Base-by-base conservation (phyloP, 1,140 invertebrate species). In the Holcopasites calliopsidis region DNA sequence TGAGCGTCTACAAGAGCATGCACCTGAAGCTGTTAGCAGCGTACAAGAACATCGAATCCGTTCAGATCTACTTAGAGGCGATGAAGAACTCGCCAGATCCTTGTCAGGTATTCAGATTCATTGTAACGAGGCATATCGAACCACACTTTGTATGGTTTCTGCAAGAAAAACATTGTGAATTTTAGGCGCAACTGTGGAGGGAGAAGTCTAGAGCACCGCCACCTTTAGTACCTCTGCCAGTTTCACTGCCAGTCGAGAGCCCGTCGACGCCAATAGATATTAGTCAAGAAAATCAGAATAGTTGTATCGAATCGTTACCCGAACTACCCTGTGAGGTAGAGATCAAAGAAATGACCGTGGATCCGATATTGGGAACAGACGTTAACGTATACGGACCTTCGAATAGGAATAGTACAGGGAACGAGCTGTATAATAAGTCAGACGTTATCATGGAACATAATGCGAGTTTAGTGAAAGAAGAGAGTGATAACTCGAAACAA, bases 81-180 rank as follows among this genome's bases (percentile, higher is more conserved):
- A 88, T 90, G 87, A 84, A 52, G 16, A 89, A 87, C 72, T 90
- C 88, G 26, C 83, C 86, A 0, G 88, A 90, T 62, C 88, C 88
- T 23, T 90, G 88, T 68, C 88, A 90, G 78, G 88, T 90, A 82
- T 50, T 18, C 66, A 0, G 55, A 54, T 7, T 57, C 44, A 16
- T 44, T 16, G 50, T 21, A 16, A n/a, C 33, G 4, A 55, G 16
- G 16, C 13, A 28, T 31, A 47, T 72, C 21, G 4, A 44, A 7
- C 49, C 11, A 74, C 23, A 23, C 3, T n/a, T 33, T 47, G 4
- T 18, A 35, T 44, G 23, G 33, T 33, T 13, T 28, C 10, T 31
- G 16, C 4, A 23, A n/a, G 7, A 40, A n/a, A 1, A 47, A 26
- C 2, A 13, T 52, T 16, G 3, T 13, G 35, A 47, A 47, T 47